A percentile compares a stretch with the other conserved stretches of the same genome.
Conservation (phyloP, 2,888 invertebrate genomes). For the Sepiola atlantica region DNA sequence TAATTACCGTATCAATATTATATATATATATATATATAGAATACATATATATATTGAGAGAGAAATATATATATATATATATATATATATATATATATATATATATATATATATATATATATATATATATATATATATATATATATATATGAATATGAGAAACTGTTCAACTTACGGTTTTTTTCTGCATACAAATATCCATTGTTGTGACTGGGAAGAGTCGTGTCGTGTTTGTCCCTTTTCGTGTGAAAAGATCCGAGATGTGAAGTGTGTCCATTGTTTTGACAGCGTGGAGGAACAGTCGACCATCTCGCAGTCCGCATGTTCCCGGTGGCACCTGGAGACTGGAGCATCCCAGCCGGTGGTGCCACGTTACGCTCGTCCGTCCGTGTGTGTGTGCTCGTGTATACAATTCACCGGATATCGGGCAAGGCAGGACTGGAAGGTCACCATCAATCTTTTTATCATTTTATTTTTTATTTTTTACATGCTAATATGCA, state of each 20-base stretch:
- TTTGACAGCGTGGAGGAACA: background rate
- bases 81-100: background rate
- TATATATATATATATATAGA: no score
- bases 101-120: no score
- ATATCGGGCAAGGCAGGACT: background rate
- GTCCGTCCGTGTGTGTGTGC: background rate
- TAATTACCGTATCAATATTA: no score
- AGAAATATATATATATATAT: background rate
- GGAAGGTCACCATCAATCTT: background rate
- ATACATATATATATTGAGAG: background rate
- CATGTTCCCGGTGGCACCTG: background rate
- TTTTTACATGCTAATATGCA: background rate
- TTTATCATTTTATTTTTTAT: no score
- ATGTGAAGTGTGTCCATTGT: background rate
- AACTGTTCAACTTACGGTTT: background rate
- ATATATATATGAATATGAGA: background rate
- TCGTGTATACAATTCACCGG: background rate
- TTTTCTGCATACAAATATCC: background rate
- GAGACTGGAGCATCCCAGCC: background rate
- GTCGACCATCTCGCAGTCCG: background rate
- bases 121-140: no score
- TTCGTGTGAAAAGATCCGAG: background rate
- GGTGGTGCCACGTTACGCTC: background rate
- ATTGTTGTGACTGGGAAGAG: background rate
- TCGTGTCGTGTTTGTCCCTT: background rate